Base-by-base conservation (phyloP, 1,140 invertebrate genomes). In the Drosophila lini region DNA sequence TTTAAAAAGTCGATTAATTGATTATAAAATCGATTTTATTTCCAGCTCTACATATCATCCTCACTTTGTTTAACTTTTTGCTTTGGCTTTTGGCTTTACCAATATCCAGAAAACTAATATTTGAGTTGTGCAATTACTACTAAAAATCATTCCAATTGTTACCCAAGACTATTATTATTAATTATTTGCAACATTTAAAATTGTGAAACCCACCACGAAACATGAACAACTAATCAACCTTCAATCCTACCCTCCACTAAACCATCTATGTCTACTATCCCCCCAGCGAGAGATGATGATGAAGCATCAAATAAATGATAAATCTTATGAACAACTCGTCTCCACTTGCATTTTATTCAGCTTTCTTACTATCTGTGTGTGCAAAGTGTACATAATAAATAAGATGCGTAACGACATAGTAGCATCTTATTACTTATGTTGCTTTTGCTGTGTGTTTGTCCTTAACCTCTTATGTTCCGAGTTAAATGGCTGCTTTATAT, bases 121-220 rank as follows among this genome's bases (percentile, higher is more conserved):
- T 65, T 71, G 52, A 70, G 50, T 56, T 75, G 38, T 75, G 73
- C 60, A 60, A 67, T 45, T 61, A 48, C 50, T 75, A 75, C 73
- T 74, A 75, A 75, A 50, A 75, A 50, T 75, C 60, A 75, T 75
- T 71, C 68, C 68, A 71, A 73, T 31, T 55, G 61, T 76, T 76
- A 47, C 63, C 41, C 28, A 58, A 22, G 32, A 34, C 19, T 50
- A 16, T 32, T 63, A 74, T 67, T 80, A 40, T 58, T 75, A 75
- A 67, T 58, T 58, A 58, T 73, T 78, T 69, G 52, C 74, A n/a
- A 68, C 56, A 77, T 77, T 60, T 56, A 60, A 77, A 55, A 77
- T 77, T 77, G 74, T 77, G 47, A 73, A 73, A 31, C 53, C 28
- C 65, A 25, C 65, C 64, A 70, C 65, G 2, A 58, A 42, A 73